Evolutionary conservation across 1,140 invertebrate species (phyloP).

Genomic region (Camponotus vicinus): DNA sequence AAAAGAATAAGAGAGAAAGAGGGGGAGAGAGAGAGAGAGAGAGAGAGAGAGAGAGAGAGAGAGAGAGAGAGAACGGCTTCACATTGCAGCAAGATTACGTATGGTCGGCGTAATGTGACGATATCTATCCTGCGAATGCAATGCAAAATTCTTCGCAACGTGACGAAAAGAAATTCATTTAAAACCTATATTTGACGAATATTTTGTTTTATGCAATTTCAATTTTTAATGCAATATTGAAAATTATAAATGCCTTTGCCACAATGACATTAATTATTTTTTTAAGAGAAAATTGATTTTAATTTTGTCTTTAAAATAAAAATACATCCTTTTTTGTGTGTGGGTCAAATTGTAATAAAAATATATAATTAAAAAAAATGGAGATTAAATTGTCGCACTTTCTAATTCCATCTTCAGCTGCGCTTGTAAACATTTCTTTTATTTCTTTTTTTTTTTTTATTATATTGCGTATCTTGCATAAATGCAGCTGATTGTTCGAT

Average conservation of each 20-base stretch:
- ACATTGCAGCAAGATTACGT: conserved; percentile 28
- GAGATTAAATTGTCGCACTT: neutral
- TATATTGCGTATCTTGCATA: neutral
- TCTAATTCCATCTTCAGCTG: neutral
- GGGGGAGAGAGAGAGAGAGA: neutral
- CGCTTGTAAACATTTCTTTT: neutral
- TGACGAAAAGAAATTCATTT: neutral
- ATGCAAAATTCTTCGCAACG: conserved; percentile 4
- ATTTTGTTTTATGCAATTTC: neutral
- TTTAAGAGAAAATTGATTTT: neutral
- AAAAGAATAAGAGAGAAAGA: neutral
- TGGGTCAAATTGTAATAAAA: neutral
- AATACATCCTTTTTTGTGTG: neutral
- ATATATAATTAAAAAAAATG: neutral
- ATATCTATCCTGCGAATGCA: conserved; percentile 17
- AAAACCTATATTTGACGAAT: neutral
- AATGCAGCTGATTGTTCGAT: neutral
- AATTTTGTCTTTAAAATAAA: neutral
- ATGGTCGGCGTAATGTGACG: conserved; percentile 34
- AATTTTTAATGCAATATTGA: neutral
- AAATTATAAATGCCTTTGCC: neutral
- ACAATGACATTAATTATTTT: neutral
- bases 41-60: neutral
- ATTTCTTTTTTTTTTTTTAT: neutral
- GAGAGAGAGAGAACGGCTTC: neutral